Conservation (phyloP, 2,113 vertebrate genomes). For the Rhinichthys klamathensis region DNA sequence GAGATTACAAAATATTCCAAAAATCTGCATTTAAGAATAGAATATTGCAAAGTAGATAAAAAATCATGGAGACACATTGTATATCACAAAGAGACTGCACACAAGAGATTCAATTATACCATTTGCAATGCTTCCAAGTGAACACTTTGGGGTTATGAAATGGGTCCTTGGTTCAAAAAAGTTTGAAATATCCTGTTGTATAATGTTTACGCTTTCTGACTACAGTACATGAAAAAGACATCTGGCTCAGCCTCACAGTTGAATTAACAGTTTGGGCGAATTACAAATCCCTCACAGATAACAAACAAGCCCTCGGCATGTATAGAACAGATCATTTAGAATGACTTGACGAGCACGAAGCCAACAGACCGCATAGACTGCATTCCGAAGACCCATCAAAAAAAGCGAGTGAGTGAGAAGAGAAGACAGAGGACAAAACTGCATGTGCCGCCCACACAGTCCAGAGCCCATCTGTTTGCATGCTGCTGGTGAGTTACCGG, state of each 20-base stretch:
- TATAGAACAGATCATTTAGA: constrained; percentile 52
- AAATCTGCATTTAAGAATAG: neutral
- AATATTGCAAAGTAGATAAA: neutral
- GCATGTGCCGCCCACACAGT: constrained; percentile 62
- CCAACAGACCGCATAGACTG: constrained; percentile 50
- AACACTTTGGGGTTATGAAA: neutral
- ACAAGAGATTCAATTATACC: neutral
- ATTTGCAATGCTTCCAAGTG: neutral
- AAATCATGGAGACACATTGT: neutral
- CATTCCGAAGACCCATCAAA: constrained; percentile 41
- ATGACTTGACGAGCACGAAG: constrained; percentile 52
- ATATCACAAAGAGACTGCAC: neutral
- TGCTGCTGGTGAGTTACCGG: constrained; percentile 56
- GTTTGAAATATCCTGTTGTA: neutral
- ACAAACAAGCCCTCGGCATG: constrained; percentile 54
- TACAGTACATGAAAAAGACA: constrained; percentile 35
- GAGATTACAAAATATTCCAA: neutral
- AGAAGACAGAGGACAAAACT: constrained; percentile 51
- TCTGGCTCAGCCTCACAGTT: constrained; percentile 45
- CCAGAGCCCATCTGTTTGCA: constrained; percentile 59
- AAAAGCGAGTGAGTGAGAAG: constrained; percentile 35
- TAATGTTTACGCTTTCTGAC: neutral
- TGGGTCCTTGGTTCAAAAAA: neutral
- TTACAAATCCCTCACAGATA: constrained; percentile 46
- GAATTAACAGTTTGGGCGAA: constrained; percentile 54